Percentiles rank a stretch among this genome's conserved stretches.
Evolutionary conservation across 2,113 vertebrate genomes (phyloP).

Genomic region (Pseudonaja textilis): DNA sequence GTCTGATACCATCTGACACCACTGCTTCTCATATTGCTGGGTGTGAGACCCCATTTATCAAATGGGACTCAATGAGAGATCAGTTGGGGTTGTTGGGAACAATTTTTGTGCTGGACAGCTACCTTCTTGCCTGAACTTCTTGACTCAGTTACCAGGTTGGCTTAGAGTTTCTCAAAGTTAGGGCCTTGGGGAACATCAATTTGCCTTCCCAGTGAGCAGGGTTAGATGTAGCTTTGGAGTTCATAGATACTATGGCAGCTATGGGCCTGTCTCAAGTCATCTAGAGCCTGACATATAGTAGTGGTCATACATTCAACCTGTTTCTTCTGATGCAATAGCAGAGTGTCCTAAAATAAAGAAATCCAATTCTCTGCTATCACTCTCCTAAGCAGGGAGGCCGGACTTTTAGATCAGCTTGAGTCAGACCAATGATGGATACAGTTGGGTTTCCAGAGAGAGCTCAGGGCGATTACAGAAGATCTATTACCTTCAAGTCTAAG

Average conservation of each 20-base stretch:
- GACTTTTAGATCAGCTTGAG: no score
- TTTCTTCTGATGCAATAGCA: not conserved
- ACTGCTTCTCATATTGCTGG: not conserved
- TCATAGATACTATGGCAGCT: not conserved
- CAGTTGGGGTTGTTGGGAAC: not conserved
- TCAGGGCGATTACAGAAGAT: no score
- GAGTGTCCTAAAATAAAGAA: not conserved
- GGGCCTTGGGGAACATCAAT: not conserved
- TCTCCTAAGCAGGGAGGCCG: no score
- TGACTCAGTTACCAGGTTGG: not conserved
- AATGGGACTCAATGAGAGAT: not conserved
- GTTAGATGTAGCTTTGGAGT: not conserved
- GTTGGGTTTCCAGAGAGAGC: no score
- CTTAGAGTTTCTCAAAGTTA: not conserved
- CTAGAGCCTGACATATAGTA: not conserved
- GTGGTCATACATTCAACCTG: not conserved
- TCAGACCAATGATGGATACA: no score
- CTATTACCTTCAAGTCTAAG: no score
- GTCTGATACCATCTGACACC: not conserved
- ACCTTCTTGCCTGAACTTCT: not conserved
- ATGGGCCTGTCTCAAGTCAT: not conserved
- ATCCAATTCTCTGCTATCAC: no score
- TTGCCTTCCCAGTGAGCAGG: not conserved
- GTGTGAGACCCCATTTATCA: not conserved
- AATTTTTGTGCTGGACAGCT: not conserved